phyloP scores from a whole-genome alignment of 2,797 vertebrate species.

The Fistularia commersonii region DNA sequence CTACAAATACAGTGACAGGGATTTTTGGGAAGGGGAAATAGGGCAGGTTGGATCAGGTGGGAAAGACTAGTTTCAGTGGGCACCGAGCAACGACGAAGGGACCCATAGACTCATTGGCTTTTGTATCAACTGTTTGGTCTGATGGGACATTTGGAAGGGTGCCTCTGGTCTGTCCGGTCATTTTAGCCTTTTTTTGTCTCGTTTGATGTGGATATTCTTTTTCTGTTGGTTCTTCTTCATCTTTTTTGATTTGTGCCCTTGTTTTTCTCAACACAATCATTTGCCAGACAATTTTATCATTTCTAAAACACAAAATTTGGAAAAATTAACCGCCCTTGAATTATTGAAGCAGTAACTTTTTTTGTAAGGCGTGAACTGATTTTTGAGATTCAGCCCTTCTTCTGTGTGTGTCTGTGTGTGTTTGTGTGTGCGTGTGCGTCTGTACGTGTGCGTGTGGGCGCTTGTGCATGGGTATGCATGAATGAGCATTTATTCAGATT shows the following conservation, averaged over 20 bases:
- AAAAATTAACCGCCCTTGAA: conserved; percentile 45
- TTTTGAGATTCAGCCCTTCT: conserved; percentile 2
- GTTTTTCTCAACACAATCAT: conserved; percentile 55
- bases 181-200: conserved; percentile 51
- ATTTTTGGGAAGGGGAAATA: conserved; percentile 32
- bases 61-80: conserved; percentile 50
- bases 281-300: conserved; percentile 85
- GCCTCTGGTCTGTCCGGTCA: conserved; percentile 39
- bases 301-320: conserved; percentile 57
- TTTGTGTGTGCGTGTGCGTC: neutral
- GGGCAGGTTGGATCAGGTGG: conserved; percentile 49
- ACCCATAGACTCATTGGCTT: conserved; percentile 49
- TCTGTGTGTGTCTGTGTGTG: no score
- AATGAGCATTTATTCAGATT: no score
- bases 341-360: conserved; percentile 53
- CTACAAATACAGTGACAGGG: conserved; percentile 58
- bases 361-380: conserved; percentile 46
- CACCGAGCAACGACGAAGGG: conserved; percentile 44
- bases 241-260: conserved; percentile 61
- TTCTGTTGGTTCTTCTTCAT: conserved; percentile 56
- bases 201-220: conserved; percentile 48
- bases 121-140: conserved; percentile 37
- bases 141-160: conserved; percentile 19
- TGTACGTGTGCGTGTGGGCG: no score
- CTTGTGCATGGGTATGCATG: conserved; percentile 17